Conservation (phyloP, 2,888 invertebrate genomes). For the Parnassius smintheus region DNA sequence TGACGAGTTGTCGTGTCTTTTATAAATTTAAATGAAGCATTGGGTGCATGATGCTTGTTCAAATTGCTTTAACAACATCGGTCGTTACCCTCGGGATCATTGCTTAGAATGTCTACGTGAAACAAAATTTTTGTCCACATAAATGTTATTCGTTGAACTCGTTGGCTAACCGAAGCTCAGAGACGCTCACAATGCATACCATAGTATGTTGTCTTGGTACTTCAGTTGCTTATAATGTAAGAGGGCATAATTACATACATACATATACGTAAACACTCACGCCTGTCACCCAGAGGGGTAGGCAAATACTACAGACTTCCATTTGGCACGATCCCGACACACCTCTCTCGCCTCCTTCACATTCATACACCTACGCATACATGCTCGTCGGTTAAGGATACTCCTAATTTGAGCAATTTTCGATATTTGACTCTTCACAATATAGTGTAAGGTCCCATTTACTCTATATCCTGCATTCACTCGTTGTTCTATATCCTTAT, state of each 20-base stretch:
- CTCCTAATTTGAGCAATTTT: too few relatives aligned
- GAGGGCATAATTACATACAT: background rate
- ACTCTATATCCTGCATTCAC: too few relatives aligned
- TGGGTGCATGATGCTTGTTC: slow-evolving; percentile 36
- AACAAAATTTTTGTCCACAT: slow-evolving; percentile 16
- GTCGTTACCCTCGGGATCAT: slow-evolving; percentile 39
- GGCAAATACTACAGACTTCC: too few relatives aligned
- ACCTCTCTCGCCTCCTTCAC: too few relatives aligned
- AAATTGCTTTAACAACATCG: slow-evolving; percentile 31
- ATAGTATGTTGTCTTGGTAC: slow-evolving; percentile 2
- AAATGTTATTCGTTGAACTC: background rate
- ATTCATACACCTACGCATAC: too few relatives aligned
- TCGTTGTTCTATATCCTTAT: too few relatives aligned
- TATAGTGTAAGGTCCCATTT: too few relatives aligned
- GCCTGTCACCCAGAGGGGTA: too few relatives aligned
- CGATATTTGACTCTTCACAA: too few relatives aligned
- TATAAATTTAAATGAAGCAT: slow-evolving; percentile 42
- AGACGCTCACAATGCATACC: slow-evolving; percentile 8
- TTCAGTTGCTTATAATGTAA: slow-evolving; percentile 5
- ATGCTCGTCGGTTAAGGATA: too few relatives aligned
- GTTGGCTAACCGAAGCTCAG: background rate
- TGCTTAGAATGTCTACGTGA: slow-evolving; percentile 27
- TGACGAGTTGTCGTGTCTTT: slow-evolving; percentile 37
- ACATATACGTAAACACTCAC: too few relatives aligned
- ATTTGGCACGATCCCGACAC: too few relatives aligned